Conservation (phyloP, 92 coral and sea anemone genomes). For the Palythoa heliodiscus region DNA sequence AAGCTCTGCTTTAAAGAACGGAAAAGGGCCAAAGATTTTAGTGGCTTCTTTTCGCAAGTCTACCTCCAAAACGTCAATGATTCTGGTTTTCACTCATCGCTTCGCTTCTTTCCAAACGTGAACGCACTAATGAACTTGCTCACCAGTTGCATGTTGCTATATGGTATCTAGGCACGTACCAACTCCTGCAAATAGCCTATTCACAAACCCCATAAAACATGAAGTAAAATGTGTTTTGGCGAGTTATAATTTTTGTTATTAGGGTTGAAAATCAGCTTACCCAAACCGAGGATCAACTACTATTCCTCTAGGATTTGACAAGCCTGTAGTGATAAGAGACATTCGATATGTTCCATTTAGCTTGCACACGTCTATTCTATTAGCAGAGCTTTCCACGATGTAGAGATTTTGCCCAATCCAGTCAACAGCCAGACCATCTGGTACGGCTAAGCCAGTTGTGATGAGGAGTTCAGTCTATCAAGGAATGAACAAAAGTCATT, state of each 20-base stretch:
- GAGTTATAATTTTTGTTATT: conserved; percentile 10
- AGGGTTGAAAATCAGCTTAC: conserved; percentile 28
- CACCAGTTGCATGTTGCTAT: too few relatives aligned
- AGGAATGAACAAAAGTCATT: neutral
- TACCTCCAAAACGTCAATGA: too few relatives aligned
- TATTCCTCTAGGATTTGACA: conserved; percentile 80
- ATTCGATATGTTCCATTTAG: conserved; percentile 69
- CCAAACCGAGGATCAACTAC: conserved; percentile 92
- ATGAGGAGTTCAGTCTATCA: conserved; percentile 60
- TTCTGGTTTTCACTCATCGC: too few relatives aligned
- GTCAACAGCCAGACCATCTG: conserved; percentile 95
- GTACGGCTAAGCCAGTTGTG: conserved; percentile 76
- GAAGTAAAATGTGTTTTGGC: neutral
- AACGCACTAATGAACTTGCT: too few relatives aligned
- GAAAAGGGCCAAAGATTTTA: too few relatives aligned
- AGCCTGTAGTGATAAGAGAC: conserved; percentile 63
- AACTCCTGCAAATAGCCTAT: too few relatives aligned
- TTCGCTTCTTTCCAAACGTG: too few relatives aligned
- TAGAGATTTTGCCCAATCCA: conserved; percentile 94
- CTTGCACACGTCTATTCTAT: conserved; percentile 85
- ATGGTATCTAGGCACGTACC: too few relatives aligned
- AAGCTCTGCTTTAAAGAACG: too few relatives aligned
- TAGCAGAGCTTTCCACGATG: conserved; percentile 78
- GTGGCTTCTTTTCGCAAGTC: too few relatives aligned
- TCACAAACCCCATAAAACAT: too few relatives aligned